Evolutionary conservation across 2,888 invertebrate species (phyloP).

Genomic region (Oxytorus armatus): DNA sequence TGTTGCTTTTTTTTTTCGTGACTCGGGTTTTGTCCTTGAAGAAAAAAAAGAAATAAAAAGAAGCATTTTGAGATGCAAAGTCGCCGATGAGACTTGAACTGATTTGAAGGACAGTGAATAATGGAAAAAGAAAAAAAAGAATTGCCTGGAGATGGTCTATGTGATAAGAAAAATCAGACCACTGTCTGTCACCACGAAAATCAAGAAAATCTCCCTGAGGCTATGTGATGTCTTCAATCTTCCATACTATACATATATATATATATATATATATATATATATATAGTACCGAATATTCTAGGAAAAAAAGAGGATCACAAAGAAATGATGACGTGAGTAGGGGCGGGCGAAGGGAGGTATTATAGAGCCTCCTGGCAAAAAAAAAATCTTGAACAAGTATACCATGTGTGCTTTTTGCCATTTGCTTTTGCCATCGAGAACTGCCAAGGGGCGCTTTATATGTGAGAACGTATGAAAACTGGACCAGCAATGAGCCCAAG

Average conservation of each 20-base stretch:
- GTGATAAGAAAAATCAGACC: neutral
- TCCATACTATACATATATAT: conserved; percentile 1
- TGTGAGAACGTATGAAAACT: conserved; percentile 56
- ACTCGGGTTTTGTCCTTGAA: too few species aligned
- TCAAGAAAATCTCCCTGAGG: conserved; percentile 7
- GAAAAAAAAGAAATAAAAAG: too few species aligned
- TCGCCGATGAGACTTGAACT: too few species aligned
- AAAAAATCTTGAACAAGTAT: conserved; percentile 49
- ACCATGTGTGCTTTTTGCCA: conserved; percentile 8
- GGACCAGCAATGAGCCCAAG: conserved; percentile 62
- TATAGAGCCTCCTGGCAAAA: conserved; percentile 51
- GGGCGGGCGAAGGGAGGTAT: conserved; percentile 11
- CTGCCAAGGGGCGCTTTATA: conserved; percentile 16
- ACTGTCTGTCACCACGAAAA: neutral
- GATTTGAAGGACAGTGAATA: conserved; percentile 24
- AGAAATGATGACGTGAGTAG: conserved; percentile 58
- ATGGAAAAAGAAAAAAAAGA: conserved; percentile 19
- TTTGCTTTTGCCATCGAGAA: conserved; percentile 19
- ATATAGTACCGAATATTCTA: neutral
- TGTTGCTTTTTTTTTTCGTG: too few species aligned
- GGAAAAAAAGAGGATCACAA: conserved; percentile 53
- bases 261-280: conserved; percentile 3
- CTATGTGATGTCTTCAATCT: neutral
- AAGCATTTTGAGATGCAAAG: too few species aligned
- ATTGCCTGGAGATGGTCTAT: conserved; percentile 3